Evolutionary conservation across 2,888 invertebrate species (phyloP).

Genomic region (Cheilosia urbana): DNA sequence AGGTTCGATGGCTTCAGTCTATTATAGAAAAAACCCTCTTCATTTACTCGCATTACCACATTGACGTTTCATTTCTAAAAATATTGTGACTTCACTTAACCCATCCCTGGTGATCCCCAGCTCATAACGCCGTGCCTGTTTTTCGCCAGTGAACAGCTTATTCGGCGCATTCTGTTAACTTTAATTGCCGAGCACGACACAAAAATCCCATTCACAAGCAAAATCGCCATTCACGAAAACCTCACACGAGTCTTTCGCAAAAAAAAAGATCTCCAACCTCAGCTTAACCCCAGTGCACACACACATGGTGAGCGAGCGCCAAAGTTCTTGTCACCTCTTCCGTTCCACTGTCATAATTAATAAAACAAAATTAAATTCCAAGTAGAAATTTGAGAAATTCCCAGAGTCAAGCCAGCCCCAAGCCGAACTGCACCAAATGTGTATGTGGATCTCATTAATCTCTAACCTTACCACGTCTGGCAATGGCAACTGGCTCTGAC

Average conservation of each 20-base stretch:
- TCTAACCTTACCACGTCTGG: conserved; percentile 57
- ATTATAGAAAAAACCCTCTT: no score
- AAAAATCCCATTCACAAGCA: conserved; percentile 47
- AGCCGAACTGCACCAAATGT: conserved; percentile 41
- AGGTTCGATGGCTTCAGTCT: no score
- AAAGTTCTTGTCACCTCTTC: conserved; percentile 71
- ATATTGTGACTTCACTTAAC: no score
- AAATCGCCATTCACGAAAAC: conserved; percentile 14
- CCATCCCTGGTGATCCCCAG: no score
- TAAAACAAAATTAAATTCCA: conserved; percentile 40
- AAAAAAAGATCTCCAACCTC: conserved; percentile 29
- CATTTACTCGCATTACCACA: no score
- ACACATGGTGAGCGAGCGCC: conserved; percentile 43
- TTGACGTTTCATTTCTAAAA: no score
- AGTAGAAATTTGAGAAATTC: conserved; percentile 66
- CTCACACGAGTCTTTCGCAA: conserved; percentile 41
- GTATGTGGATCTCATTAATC: conserved; percentile 71
- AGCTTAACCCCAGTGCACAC: conserved; percentile 26
- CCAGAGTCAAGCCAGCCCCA: conserved; percentile 38
- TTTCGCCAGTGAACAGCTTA: conserved; percentile 17
- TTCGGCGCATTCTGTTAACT: conserved; percentile 22
- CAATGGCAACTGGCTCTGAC: neutral
- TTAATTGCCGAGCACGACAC: conserved; percentile 15
- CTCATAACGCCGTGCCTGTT: neutral
- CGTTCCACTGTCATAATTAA: conserved; percentile 67